A percentile compares a stretch with the other conserved stretches of the same genome.
These are phyloP conservation scores for Stictocephala bisonia DNA, from an alignment of 2,888 invertebrate genomes.

Conservation along the genomic window DNA sequence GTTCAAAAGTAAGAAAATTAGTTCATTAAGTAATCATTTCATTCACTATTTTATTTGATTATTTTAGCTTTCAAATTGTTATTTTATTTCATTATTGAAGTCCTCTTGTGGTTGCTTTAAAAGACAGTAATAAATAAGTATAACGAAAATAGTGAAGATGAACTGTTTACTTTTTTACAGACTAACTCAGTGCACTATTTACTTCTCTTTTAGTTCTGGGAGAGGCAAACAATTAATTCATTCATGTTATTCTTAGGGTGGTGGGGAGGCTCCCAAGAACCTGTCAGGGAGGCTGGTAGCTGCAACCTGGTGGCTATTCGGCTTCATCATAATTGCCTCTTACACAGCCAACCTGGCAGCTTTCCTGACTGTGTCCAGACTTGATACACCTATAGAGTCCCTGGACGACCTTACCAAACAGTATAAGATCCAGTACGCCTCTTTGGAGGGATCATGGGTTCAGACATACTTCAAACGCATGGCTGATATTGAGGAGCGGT, in stretches of 20 bases:
- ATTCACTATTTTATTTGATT: too few relatives aligned
- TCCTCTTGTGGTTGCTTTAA: too few relatives aligned
- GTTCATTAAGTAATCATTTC: too few relatives aligned
- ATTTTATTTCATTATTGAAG: too few relatives aligned
- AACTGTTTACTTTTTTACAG: too few relatives aligned
- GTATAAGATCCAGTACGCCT: constrained; percentile 96
- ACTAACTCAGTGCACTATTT: too few relatives aligned
- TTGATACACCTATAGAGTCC: constrained; percentile 93
- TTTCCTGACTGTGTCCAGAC: constrained; percentile 92
- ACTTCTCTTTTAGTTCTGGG: too few relatives aligned
- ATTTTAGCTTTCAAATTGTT: too few relatives aligned
- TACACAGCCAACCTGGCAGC: constrained; percentile 99
- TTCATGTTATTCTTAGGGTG: constrained; percentile 81
- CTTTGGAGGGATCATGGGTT: constrained; percentile 86
- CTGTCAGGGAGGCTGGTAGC: constrained; percentile 94
- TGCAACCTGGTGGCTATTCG: constrained; percentile 99
- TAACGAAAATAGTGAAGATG: too few relatives aligned
- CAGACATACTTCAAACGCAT: constrained; percentile 96
- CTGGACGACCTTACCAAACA: constrained; percentile 95
- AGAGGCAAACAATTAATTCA: too few relatives aligned
- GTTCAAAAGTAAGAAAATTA: too few relatives aligned
- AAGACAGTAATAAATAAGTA: too few relatives aligned
- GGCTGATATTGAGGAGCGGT: constrained; percentile 93
- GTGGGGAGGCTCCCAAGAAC: constrained; percentile 96
- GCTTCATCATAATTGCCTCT: constrained; percentile 98